phyloP scores from a whole-genome alignment of 2,888 invertebrate genomes.

The Alitta virens region DNA sequence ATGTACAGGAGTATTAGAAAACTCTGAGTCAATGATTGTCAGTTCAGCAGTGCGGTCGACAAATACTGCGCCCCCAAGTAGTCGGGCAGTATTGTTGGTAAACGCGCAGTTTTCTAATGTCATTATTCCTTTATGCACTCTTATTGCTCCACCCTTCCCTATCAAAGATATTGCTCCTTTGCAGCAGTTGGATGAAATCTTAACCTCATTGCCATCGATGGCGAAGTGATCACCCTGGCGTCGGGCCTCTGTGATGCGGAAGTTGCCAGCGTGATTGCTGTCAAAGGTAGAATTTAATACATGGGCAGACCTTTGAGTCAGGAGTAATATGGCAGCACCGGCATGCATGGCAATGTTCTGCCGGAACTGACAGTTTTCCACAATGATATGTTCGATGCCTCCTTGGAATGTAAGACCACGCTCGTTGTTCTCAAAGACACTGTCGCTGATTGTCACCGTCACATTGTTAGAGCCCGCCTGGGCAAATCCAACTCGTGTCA shows the following conservation, averaged over 20 bases:
- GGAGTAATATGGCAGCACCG: constrained; percentile 23
- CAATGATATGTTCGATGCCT: neutral
- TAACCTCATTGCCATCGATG: constrained; percentile 29
- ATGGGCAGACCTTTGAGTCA: constrained; percentile 13
- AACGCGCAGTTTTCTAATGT: constrained; percentile 23
- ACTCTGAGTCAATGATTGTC: constrained; percentile 6
- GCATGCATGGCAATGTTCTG: constrained; percentile 29
- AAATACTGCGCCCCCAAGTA: constrained; percentile 27
- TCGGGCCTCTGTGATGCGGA: constrained; percentile 13
- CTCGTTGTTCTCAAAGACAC: constrained; percentile 15
- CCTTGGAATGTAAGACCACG: constrained; percentile 15
- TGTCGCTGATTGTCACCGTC: constrained; percentile 5
- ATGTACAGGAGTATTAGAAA: constrained; percentile 23
- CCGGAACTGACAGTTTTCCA: constrained; percentile 10
- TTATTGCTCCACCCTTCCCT: constrained; percentile 32
- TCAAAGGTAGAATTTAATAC: constrained; percentile 25
- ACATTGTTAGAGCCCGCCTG: constrained; percentile 8
- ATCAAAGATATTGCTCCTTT: constrained; percentile 30
- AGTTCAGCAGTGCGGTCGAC: constrained; percentile 27
- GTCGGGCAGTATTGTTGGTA: constrained; percentile 30
- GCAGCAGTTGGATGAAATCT: constrained; percentile 29
- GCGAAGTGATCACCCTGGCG: constrained; percentile 16
- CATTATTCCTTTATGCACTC: constrained; percentile 28
- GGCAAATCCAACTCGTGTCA: constrained; percentile 11
- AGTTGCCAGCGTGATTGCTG: constrained; percentile 25